Base-by-base conservation (phyloP, 2,113 vertebrate species). In the Ibidorhyncha struthersii region DNA sequence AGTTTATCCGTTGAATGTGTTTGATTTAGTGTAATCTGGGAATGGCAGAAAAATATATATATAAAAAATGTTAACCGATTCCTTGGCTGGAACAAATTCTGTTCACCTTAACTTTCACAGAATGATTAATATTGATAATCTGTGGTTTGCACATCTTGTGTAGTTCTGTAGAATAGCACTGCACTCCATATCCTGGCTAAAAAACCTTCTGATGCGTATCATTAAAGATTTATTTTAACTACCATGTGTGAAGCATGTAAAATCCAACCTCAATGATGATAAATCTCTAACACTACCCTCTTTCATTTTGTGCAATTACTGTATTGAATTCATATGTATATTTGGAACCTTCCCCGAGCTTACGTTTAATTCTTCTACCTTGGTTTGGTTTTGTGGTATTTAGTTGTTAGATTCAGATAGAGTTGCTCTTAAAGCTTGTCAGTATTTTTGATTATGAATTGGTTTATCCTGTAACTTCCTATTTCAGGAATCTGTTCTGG, bases 251-350 rank as follows among this genome's bases (percentile, higher is more conserved):
- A 97, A 96, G 89, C 95, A 97, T 98, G 92, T 97, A 91, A 97
- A 95, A 95, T 91, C 90, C 94, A 93, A 86, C 67, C 92, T 97
- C 91, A 86, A 85, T 78, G 93, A 97, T 93, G 76, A 94, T 32
- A 91, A 93, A 86, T 92, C 92, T 93, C 86, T 97, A 96, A 97
- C 96, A 97, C 94, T 94, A 96, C 86, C 76, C 83, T 93, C 34
- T 94, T 94, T 95, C 73, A 87, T 97, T 97, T 97, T 98, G 95
- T 97, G 97, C 96, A 97, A 97, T 98, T 98, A 98, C 97, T 98
- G 97, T 98, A 98, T 94, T 97, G 94, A 97, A 95, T 93, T 96
- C 76, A 40, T 98, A 94, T 98, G 97, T 98, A 98, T 98, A 98
- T 98, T 97, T 98, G 97, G 96, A 97, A 97, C 92, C 90, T 97